A percentile compares a stretch with the other conserved stretches of the same genome.
These are phyloP conservation scores for Entomyzon cyanotis DNA, from an alignment of 2,113 vertebrate species.

Conservation along the genomic window DNA sequence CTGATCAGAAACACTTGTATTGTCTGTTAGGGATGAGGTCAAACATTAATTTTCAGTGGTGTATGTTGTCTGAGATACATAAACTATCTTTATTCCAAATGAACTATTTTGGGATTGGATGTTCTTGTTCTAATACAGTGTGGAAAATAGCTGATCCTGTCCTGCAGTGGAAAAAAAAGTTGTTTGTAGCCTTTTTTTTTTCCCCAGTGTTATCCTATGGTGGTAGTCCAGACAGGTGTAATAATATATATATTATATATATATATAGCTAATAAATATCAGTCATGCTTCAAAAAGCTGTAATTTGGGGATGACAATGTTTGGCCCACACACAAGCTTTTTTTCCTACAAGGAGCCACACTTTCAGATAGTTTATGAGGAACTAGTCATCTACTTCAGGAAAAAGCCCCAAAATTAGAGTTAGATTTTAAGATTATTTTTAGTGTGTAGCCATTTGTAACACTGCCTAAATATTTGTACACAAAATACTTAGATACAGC, in stretches of 20 bases:
- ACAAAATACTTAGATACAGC: neutral
- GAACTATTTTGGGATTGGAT: neutral
- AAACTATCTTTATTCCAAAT: neutral
- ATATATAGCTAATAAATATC: neutral
- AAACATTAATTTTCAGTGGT: neutral
- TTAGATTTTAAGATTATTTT: neutral
- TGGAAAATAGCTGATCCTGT: neutral
- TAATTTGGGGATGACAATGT: neutral
- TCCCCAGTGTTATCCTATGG: fast-evolving
- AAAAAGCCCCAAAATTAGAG: neutral
- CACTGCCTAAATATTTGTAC: neutral
- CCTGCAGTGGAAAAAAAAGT: neutral
- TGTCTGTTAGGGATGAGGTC: neutral
- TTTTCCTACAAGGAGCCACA: neutral
- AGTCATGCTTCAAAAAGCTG: neutral
- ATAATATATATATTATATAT: no score
- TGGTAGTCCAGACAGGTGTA: neutral
- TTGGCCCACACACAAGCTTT: neutral
- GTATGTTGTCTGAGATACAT: neutral
- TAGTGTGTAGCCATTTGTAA: neutral
- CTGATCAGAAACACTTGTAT: neutral
- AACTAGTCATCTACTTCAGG: neutral
- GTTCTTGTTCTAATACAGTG: neutral
- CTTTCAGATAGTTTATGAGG: neutral
- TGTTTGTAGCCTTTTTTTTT: fast-evolving